Evolutionary conservation across 2,888 invertebrate genomes (phyloP).

Genomic region (Pollenia amentaria): DNA sequence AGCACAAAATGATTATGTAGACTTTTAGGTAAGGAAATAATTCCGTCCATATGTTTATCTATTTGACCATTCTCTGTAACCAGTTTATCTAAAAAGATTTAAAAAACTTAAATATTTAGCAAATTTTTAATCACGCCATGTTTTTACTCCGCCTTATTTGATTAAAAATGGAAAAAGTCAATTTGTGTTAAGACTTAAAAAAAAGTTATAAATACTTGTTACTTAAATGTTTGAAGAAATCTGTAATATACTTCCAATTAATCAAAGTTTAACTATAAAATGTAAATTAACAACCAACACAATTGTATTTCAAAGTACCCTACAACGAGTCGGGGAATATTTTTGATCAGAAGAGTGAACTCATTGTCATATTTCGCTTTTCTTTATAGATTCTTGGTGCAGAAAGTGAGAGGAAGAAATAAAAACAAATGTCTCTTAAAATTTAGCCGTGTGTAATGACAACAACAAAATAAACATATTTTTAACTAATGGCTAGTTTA

Average conservation of each 20-base stretch:
- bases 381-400: too few relatives aligned
- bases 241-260: background rate
- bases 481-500: too few relatives aligned
- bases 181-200: conserved; percentile 7
- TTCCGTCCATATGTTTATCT: background rate
- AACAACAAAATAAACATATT: too few relatives aligned
- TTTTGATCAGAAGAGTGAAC: too few relatives aligned
- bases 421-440: too few relatives aligned
- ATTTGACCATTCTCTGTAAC: background rate
- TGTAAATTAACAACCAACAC: background rate
- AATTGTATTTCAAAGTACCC: background rate
- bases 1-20: background rate
- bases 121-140: conserved; percentile 14
- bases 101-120: background rate
- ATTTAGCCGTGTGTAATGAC: too few relatives aligned
- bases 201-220: background rate
- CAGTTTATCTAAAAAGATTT: conserved; percentile 5
- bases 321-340: background rate
- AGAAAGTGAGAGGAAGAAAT: too few relatives aligned
- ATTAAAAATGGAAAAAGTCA: background rate
- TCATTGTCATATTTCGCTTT: too few relatives aligned
- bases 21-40: conserved; percentile 24
- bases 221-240: conserved; percentile 17
- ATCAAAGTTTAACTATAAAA: background rate
- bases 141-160: conserved; percentile 3